Percentiles rank a stretch among this genome's conserved stretches.
Evolutionary conservation across 2,113 vertebrate genomes (phyloP).

Genomic region (Peromyscus californicus): DNA sequence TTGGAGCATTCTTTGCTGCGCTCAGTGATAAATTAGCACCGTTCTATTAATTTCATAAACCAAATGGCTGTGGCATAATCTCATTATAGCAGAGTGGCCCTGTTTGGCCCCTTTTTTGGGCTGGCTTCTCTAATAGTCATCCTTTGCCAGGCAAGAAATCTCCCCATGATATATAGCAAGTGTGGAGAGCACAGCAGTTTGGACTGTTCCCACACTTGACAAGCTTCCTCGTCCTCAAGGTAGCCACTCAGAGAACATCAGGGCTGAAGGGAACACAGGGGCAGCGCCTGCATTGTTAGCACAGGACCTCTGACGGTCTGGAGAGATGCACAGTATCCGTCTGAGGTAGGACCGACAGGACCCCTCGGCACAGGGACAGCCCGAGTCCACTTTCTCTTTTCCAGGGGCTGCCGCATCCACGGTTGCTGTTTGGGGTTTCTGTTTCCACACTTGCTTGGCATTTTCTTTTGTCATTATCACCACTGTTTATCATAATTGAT

Average conservation of each 20-base stretch:
- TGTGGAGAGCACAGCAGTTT: background rate
- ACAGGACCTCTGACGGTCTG: background rate
- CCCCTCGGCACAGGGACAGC: background rate
- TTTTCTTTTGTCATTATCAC: slow-evolving; percentile 34
- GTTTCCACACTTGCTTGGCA: background rate
- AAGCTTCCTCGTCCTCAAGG: background rate
- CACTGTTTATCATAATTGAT: slow-evolving; percentile 55
- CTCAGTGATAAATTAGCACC: slow-evolving; percentile 41
- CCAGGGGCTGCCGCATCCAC: background rate
- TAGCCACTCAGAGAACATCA: background rate
- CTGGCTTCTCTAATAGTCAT: background rate
- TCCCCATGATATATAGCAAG: slow-evolving; percentile 47
- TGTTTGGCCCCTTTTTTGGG: slow-evolving; percentile 54
- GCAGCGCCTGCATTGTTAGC: background rate
- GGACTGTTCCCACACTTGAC: background rate
- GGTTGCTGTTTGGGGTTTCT: background rate
- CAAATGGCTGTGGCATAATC: slow-evolving; percentile 68
- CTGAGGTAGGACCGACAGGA: background rate
- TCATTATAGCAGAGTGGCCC: slow-evolving; percentile 77
- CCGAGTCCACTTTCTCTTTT: accelerated
- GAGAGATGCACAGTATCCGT: background rate
- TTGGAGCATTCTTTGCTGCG: background rate
- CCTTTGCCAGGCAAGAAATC: slow-evolving; percentile 64
- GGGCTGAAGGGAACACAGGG: background rate
- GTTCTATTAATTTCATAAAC: slow-evolving; percentile 77